Evolutionary conservation across 2,888 invertebrate species (phyloP).

Genomic region (Acrocyrtus sp.): DNA sequence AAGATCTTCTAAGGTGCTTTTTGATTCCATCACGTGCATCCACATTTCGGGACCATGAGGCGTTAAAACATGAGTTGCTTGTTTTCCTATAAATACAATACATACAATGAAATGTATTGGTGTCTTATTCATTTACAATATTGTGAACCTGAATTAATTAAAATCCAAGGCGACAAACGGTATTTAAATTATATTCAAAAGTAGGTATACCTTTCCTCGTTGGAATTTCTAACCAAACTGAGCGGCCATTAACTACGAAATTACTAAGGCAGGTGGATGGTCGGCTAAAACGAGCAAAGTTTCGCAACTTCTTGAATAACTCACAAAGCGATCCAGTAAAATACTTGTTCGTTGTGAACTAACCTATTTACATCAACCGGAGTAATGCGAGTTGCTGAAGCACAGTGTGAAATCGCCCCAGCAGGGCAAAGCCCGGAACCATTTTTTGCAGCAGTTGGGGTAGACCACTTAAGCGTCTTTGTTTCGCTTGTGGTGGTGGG

Average conservation of each 20-base stretch:
- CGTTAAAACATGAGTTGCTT: slow-evolving; percentile 91
- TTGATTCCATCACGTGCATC: slow-evolving; percentile 88
- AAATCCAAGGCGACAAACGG: not conserved
- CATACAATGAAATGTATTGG: not conserved
- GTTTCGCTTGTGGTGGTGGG: slow-evolving; percentile 65
- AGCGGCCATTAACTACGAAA: slow-evolving; percentile 94
- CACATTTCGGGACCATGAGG: slow-evolving; percentile 97
- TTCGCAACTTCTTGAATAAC: not conserved
- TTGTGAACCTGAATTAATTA: too few species aligned
- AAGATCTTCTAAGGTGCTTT: slow-evolving; percentile 92
- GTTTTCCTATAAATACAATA: slow-evolving; percentile 75
- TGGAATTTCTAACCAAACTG: slow-evolving; percentile 89
- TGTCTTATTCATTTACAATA: too few species aligned
- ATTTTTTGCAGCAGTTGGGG: slow-evolving; percentile 71
- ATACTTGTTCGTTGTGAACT: too few species aligned
- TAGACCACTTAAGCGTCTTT: slow-evolving; percentile 91
- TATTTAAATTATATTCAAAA: not conserved
- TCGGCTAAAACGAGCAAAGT: slow-evolving; percentile 71
- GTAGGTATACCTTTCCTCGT: slow-evolving; percentile 71
- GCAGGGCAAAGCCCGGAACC: slow-evolving; percentile 50
- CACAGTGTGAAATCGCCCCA: slow-evolving; percentile 76
- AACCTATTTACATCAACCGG: slow-evolving; percentile 89
- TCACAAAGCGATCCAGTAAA: too few species aligned
- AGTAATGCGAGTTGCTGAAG: slow-evolving; percentile 89
- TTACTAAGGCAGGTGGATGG: slow-evolving; percentile 98